Evolutionary conservation across 1,140 invertebrate genomes (phyloP).

Genomic region (Drosophila asahinai): DNA sequence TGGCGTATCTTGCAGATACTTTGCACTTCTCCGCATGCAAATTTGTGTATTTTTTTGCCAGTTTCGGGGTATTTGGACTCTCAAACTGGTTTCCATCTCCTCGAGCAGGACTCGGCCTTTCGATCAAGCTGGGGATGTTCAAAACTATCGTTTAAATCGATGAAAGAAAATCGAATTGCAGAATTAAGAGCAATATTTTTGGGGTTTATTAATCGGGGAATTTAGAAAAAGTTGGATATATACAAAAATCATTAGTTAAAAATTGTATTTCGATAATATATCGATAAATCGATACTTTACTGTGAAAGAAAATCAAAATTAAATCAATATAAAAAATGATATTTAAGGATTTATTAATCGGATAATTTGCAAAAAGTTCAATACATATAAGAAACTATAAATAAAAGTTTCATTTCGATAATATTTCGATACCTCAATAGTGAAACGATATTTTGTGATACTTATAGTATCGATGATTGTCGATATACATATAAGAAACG

Average conservation of each 20-base stretch:
- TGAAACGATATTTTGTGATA: too few species aligned
- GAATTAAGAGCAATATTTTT: too few species aligned
- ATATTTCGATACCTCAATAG: too few species aligned
- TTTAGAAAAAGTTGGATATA: too few species aligned
- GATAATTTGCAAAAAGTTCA: background rate
- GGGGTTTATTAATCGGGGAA: too few species aligned
- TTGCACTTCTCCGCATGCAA: conserved; percentile 55
- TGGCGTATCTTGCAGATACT: conserved; percentile 71
- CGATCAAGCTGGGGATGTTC: conserved; percentile 10
- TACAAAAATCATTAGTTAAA: too few species aligned
- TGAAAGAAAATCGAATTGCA: too few species aligned
- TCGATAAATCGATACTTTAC: too few species aligned
- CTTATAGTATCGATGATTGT: too few species aligned
- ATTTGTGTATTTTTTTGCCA: conserved; percentile 37
- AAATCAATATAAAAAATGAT: too few species aligned
- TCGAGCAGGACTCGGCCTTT: conserved; percentile 31
- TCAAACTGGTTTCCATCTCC: conserved; percentile 54
- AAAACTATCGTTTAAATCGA: background rate
- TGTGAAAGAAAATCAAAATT: too few species aligned
- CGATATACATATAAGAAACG: background rate
- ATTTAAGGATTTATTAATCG: background rate
- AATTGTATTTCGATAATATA: too few species aligned
- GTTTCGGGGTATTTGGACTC: conserved; percentile 67
- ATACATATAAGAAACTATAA: background rate
- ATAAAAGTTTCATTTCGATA: background rate